A percentile compares a stretch with the other conserved stretches of the same genome.
These are phyloP conservation scores for Encarsia formosa DNA, from an alignment of 2,888 invertebrate genomes.

Conservation along the genomic window DNA sequence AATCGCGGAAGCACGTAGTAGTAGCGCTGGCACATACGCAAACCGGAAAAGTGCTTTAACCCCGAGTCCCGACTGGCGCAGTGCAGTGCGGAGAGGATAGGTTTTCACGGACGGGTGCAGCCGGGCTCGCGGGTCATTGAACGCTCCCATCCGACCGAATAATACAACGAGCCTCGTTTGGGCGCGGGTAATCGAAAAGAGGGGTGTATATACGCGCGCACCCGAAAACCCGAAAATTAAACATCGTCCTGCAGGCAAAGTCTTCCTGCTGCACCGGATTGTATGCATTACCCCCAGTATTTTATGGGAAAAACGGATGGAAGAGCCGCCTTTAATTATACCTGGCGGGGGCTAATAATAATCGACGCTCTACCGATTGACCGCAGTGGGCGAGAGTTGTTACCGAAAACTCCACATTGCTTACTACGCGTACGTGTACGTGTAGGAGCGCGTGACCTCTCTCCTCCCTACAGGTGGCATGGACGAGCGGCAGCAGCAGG, in stretches of 20 bases:
- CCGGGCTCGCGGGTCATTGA: constrained; percentile 10
- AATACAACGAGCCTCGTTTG: too few species aligned
- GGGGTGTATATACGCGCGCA: too few species aligned
- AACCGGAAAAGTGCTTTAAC: constrained; percentile 21
- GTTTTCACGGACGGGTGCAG: constrained; percentile 17
- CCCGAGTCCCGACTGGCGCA: constrained; percentile 1
- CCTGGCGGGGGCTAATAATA: not conserved
- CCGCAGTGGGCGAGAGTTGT: constrained; percentile 7
- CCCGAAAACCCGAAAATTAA: too few species aligned
- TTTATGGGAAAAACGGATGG: too few species aligned
- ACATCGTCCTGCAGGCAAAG: too few species aligned
- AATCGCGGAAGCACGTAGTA: constrained; percentile 20
- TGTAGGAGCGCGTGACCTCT: constrained; percentile 12
- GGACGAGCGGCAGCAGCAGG: not conserved
- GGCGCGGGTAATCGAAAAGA: too few species aligned
- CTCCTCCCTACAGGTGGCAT: constrained; percentile 16
- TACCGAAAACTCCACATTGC: constrained; percentile 4
- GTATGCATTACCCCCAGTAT: too few species aligned
- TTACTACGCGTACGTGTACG: not conserved
- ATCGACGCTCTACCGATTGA: too few species aligned
- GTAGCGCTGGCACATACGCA: not conserved
- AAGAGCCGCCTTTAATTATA: too few species aligned
- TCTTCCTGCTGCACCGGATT: too few species aligned
- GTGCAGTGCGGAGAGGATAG: not conserved
- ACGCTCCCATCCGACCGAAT: too few species aligned